phyloP scores from a whole-genome alignment of 2,888 invertebrate genomes.

The Hypena proboscidalis region DNA sequence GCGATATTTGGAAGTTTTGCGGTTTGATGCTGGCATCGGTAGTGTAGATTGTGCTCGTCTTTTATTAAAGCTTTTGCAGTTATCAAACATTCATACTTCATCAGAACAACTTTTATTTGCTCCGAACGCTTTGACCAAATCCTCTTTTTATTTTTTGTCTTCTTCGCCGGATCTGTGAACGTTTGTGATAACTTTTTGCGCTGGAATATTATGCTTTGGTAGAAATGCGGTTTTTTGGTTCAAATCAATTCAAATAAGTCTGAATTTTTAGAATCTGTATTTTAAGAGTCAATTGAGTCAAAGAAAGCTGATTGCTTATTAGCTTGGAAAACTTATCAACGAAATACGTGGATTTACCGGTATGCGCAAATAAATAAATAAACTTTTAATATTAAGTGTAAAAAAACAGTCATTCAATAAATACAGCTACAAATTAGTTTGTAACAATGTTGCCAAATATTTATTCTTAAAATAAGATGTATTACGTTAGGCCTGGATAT shows the following conservation, averaged over 20 bases:
- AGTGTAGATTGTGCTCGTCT: slow-evolving; percentile 34
- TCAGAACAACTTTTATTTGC: slow-evolving; percentile 41
- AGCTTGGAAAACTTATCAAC: too few species aligned
- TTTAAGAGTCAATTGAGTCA: too few species aligned
- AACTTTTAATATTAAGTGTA: too few species aligned
- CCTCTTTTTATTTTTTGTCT: slow-evolving; percentile 32
- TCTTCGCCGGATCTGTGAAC: slow-evolving; percentile 25
- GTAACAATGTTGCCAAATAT: too few species aligned
- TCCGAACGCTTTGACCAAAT: slow-evolving; percentile 24
- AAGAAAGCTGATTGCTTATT: too few species aligned
- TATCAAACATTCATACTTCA: slow-evolving; percentile 41
- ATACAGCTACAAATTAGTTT: too few species aligned
- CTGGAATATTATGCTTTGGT: slow-evolving; percentile 30
- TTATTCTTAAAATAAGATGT: too few species aligned
- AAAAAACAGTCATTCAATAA: too few species aligned
- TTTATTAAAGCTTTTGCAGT: slow-evolving; percentile 43
- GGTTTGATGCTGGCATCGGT: slow-evolving; percentile 35
- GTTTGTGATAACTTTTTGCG: slow-evolving; percentile 28
- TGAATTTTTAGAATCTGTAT: too few species aligned
- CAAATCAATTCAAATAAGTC: neutral
- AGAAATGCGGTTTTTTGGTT: slow-evolving; percentile 18
- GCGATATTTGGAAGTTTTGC: slow-evolving; percentile 15
- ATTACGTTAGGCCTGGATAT: too few species aligned
- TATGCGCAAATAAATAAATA: too few species aligned
- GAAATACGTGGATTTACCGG: too few species aligned